Percentiles rank a stretch among this genome's conserved stretches.
Evolutionary conservation across 2,888 invertebrate species (phyloP).

Genomic region (Abrostola triplasia): DNA sequence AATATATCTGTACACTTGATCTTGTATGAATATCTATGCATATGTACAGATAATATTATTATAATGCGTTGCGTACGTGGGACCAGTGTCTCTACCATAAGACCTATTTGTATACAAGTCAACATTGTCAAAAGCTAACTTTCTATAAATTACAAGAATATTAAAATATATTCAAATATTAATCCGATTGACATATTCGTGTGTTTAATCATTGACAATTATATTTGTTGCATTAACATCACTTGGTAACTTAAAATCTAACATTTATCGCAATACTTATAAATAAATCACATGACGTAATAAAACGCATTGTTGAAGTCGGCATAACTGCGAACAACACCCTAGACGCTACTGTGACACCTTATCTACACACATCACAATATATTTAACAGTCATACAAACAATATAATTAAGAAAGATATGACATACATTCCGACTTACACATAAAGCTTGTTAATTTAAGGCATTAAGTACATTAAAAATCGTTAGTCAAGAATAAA

Average conservation of each 20-base stretch:
- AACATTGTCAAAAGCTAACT: conserved; percentile 40
- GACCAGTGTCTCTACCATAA: too few species aligned
- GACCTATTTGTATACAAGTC: conserved; percentile 38
- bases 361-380: not conserved
- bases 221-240: conserved; percentile 19
- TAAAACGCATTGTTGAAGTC: conserved; percentile 27
- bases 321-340: conserved; percentile 28
- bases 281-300: conserved; percentile 50
- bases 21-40: too few species aligned
- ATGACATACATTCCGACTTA: not conserved
- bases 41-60: too few species aligned
- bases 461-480: not conserved
- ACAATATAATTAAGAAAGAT: not conserved
- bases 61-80: too few species aligned
- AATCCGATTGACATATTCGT: conserved; percentile 10
- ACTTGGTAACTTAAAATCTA: conserved; percentile 46
- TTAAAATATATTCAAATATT: conserved; percentile 16
- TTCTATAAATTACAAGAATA: conserved; percentile 6
- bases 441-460: too few species aligned
- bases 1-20: too few species aligned
- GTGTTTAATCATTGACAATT: conserved; percentile 8
- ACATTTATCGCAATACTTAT: conserved; percentile 45
- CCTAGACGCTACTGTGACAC: conserved; percentile 27
- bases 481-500: conserved; percentile 1
- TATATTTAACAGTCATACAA: too few species aligned